A percentile compares a stretch with the other conserved stretches of the same genome.
phyloP scores from a whole-genome alignment of 92 coral and sea anemone species.

The Umimayanthus kanabou region DNA sequence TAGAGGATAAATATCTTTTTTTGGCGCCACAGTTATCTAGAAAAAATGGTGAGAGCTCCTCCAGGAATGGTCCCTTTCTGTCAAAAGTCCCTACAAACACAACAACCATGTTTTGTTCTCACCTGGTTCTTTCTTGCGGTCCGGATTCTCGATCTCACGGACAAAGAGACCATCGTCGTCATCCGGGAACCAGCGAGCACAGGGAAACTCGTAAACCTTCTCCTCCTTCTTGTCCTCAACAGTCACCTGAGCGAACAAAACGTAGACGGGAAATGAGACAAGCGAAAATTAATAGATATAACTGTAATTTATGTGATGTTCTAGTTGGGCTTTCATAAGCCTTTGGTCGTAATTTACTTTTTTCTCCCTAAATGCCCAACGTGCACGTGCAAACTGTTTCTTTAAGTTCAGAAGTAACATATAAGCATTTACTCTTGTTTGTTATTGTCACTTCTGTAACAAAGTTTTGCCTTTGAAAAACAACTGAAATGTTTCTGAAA shows the following conservation, averaged over 20 bases:
- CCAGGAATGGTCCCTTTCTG: background rate
- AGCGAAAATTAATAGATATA: background rate
- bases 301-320: background rate
- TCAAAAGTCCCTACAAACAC: too few species aligned
- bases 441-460: too few species aligned
- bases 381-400: too few species aligned
- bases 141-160: slow-evolving; percentile 18
- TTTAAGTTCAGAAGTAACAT: too few species aligned
- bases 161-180: slow-evolving; percentile 26
- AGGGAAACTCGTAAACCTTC: slow-evolving; percentile 16
- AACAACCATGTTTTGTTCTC: background rate
- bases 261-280: background rate
- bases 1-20: background rate
- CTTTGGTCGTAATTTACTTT: too few species aligned
- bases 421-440: too few species aligned
- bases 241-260: slow-evolving; percentile 5
- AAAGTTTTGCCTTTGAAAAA: too few species aligned
- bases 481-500: too few species aligned
- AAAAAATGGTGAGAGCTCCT: too few species aligned
- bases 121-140: slow-evolving; percentile 33
- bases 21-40: background rate
- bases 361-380: too few species aligned
- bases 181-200: slow-evolving; percentile 40
- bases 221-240: slow-evolving; percentile 34
- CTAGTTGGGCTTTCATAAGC: background rate